Percentiles rank a stretch among this genome's conserved stretches.
These are phyloP conservation scores for Syrmaticus mikado DNA, from an alignment of 2,113 vertebrate genomes.

Conservation along the genomic window DNA sequence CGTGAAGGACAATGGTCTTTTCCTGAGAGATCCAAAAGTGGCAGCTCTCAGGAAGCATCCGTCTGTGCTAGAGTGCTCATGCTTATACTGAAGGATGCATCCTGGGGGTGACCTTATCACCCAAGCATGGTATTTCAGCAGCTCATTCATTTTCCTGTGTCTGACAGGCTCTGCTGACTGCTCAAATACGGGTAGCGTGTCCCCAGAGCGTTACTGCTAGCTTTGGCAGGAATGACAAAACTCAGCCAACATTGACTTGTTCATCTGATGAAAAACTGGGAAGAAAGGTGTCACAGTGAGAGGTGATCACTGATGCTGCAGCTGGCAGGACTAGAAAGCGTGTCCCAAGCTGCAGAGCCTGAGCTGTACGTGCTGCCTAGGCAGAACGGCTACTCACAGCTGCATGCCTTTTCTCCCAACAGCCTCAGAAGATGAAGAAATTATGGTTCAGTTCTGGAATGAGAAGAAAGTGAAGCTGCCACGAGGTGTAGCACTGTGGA, in stretches of 20 bases:
- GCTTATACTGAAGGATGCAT: background rate
- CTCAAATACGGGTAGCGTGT: background rate
- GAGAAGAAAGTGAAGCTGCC: slow-evolving; percentile 76
- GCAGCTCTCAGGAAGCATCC: background rate
- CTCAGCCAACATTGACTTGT: background rate
- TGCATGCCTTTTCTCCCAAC: slow-evolving; percentile 1
- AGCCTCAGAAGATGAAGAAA: slow-evolving; percentile 77
- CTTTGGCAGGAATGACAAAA: background rate
- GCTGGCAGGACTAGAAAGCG: background rate
- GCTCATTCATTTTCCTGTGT: background rate
- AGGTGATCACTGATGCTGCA: background rate
- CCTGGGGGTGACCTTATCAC: slow-evolving; percentile 3
- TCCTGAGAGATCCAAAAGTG: background rate
- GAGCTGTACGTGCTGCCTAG: background rate
- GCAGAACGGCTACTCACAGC: background rate
- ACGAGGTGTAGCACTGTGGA: slow-evolving; percentile 73
- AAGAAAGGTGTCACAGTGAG: background rate
- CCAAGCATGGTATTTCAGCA: background rate
- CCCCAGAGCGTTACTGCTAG: background rate
- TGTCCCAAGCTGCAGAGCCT: background rate
- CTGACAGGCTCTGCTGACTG: slow-evolving; percentile 6
- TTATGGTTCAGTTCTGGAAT: slow-evolving; percentile 87
- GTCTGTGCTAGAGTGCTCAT: background rate
- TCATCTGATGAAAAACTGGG: background rate
- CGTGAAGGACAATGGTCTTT: background rate